Evolutionary conservation across 2,113 vertebrate species (phyloP).

Genomic region (Entomyzon cyanotis): DNA sequence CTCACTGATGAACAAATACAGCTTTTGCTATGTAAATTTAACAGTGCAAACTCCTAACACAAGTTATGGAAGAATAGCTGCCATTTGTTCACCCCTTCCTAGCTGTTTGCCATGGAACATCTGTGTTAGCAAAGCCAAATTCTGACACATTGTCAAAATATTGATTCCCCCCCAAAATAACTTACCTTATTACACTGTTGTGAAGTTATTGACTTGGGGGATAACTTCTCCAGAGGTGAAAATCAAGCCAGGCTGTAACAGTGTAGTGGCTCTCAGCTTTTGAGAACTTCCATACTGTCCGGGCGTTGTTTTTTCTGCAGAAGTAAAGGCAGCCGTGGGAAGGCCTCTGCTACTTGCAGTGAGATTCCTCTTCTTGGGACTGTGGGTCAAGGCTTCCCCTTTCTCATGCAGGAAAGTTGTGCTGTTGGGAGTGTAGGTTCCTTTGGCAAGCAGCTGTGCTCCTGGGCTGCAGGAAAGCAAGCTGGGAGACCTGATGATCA

Average conservation of each 20-base stretch:
- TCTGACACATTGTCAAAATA: neutral
- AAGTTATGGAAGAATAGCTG: neutral
- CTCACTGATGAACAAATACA: neutral
- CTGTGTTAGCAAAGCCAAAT: neutral
- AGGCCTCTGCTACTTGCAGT: neutral
- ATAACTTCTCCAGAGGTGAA: neutral
- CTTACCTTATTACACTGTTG: neutral
- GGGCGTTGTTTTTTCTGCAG: neutral
- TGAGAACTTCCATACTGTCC: neutral
- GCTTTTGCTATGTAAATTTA: neutral
- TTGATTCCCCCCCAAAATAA: rapidly evolving
- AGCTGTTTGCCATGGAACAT: neutral
- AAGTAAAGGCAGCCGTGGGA: neutral
- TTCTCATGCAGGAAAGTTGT: neutral
- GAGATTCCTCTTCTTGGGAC: neutral
- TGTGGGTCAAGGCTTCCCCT: neutral
- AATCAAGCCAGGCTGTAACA: neutral
- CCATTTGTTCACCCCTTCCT: neutral
- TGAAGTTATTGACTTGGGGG: neutral
- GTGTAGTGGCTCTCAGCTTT: neutral
- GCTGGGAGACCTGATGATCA: rapidly evolving
- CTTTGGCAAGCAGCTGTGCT: neutral
- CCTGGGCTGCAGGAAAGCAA: neutral
- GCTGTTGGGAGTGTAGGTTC: neutral
- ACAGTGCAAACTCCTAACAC: neutral